Evolutionary conservation across 2,113 vertebrate genomes (phyloP), one percentile per base, ranked within the genome.

Genomic region (Bombycilla garrulus): DNA sequence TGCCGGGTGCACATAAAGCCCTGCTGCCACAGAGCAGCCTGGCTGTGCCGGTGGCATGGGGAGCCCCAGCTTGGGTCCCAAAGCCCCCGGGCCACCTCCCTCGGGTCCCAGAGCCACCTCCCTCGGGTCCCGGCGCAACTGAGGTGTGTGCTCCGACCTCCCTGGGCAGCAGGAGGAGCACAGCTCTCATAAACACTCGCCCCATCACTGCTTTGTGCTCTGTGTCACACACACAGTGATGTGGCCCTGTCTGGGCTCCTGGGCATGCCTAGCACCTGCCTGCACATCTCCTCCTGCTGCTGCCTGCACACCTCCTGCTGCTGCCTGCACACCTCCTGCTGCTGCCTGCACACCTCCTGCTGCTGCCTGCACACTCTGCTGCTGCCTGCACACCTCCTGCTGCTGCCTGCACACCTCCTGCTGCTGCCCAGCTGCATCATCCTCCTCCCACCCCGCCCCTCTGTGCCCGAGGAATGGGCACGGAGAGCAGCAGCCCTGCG

Each of bases 381-480:
- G 38, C 42, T 42, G 42, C 42, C 42, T 38, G 38, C 38, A 38
- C 38, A 38, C 38, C 38, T 38, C 38, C 38, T 38, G 38, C 38
- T 38, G 48, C 28, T n/a, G 67, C 33, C 54, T 35, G 26, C 50
- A 16, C 4, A 0, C 31, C 26, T 48, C 24, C 62, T 23, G 29
- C 29, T 28, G 48, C 42, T 42, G 42, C 42, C 42, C 15, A 14
- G 42, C 42, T 42, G 42, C 42, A 42, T 16, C 42, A 12, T 11
- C 42, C 42, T 48, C 60, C 7, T 42, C 26, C 45, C 9, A 19
- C 7, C 44, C 40, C 9, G 0, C 4, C 28, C 51, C 28, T 15
- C 23, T 2, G 0, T 31, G 35, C 48, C 16, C 3, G 0, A 17
- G 67, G 21, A 62, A 9, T 0, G 3, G 31, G 13, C 1, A 11